Base-by-base conservation (phyloP, 2,797 vertebrate genomes). In the Halcyon chelicuti region DNA sequence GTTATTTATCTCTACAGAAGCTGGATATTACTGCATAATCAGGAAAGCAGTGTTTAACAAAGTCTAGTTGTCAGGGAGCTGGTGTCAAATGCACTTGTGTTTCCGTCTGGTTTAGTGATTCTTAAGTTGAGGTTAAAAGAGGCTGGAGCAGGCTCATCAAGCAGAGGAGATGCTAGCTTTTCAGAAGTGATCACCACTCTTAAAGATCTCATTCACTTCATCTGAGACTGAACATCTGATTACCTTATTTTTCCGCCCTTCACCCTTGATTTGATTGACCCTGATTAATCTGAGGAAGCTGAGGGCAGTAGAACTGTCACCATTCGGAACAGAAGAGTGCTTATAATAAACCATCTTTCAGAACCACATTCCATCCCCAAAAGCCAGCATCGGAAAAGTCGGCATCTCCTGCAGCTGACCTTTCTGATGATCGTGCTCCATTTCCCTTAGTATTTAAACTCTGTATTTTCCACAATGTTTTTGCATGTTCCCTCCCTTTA, bases 341-440 rank as follows among this genome's bases (percentile, higher is more conserved):
- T 76, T 76, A 25, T 26, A 57, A 47, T 54, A 51, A 55, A 79
- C 29, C 25, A 33, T 33, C 39, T 70, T 84, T 49, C n/a, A 79
- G 62, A 71, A 42, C n/a, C 14, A 51, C 31, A n/a, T 21, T 60
- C 18, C 20, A 26, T 68, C 18, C 67, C 35, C 46, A 74, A 44
- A 44, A 80, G 21, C 15, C 54, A 70, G 31, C 47, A 67, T 9
- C 40, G 31, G 18, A 61, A 72, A 58, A 80, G 35, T 44, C 58
- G 66, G n/a, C 35, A 76, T 72, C 22, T 79, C 70, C 46, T 65
- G 63, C 51, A 57, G 73, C 3, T 88, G 57, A 68, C 44, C 40
- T 5, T 74, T 78, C 74, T 44, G 57, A 51, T 71, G n/a, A 47
- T 49, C 0, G 0, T 0, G 3, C 25, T 84, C 22, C 18, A 29